Evolutionary conservation across 2,888 invertebrate genomes (phyloP).

Genomic region (Eupithecia pulchellata): DNA sequence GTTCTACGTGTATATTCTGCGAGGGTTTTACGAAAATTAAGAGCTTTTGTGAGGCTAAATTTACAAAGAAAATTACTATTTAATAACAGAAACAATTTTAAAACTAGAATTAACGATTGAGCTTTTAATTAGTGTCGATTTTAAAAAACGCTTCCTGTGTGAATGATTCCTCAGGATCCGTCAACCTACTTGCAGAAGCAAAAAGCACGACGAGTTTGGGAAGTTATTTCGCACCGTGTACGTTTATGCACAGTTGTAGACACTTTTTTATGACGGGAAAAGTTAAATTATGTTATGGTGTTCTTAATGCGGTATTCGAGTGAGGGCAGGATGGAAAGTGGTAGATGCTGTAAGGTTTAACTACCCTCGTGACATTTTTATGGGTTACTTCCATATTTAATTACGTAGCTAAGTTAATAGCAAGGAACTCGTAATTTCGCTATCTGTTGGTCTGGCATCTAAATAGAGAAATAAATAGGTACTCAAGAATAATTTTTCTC

Average conservation of each 20-base stretch:
- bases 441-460: not conserved
- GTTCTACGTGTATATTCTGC: too few species aligned
- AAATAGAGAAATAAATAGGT: not conserved
- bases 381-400: not conserved
- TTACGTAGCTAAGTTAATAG: too few species aligned
- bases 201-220: constrained; percentile 26
- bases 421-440: not conserved
- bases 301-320: not conserved
- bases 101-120: too few species aligned
- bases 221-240: constrained; percentile 23
- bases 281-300: not conserved
- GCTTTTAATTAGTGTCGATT: not conserved
- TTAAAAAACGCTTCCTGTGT: constrained; percentile 1
- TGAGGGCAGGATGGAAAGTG: not conserved
- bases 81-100: too few species aligned
- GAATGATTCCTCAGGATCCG: constrained; percentile 19
- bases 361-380: not conserved
- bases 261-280: constrained; percentile 27
- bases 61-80: too few species aligned
- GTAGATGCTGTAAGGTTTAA: not conserved
- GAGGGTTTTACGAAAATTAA: too few species aligned
- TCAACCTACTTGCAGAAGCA: constrained; percentile 21
- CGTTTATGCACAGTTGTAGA: constrained; percentile 13
- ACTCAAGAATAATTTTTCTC: too few species aligned
- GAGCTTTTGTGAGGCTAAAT: too few species aligned